Conservation (phyloP, 2,113 vertebrate genomes). For the Calyptomena viridis region DNA sequence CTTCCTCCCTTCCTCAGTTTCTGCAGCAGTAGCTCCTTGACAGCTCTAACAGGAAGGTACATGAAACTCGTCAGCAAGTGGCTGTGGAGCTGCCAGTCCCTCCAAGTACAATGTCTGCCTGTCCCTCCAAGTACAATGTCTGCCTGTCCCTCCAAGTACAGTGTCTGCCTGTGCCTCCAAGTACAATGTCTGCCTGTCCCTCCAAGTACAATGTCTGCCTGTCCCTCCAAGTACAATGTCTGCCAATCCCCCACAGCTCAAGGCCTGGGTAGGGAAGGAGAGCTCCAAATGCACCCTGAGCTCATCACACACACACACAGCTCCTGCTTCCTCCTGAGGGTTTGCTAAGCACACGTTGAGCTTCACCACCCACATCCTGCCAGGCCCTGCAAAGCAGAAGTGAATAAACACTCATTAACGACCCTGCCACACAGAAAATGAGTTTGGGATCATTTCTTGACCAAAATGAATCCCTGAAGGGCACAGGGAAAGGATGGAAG, state of each 20-base stretch:
- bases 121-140: neutral
- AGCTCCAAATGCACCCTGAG: neutral
- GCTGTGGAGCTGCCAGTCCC: neutral
- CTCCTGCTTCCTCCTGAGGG: constrained; percentile 2
- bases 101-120: no score
- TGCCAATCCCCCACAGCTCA: neutral
- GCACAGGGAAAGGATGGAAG: neutral
- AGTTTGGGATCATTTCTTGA: neutral
- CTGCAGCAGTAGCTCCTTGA: neutral
- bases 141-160: neutral
- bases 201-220: neutral
- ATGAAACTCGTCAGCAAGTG: neutral
- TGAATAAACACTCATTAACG: neutral
- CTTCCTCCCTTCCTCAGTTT: neutral
- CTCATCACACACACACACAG: neutral
- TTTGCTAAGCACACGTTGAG: neutral
- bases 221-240: neutral
- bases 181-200: no score
- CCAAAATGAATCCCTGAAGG: neutral
- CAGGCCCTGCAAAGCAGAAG: constrained; percentile 32
- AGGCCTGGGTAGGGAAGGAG: neutral
- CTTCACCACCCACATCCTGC: constrained; percentile 54
- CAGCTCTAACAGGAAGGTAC: neutral
- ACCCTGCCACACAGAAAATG: neutral
- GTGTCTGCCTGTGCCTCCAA: no score